Conservation (phyloP, 1,140 invertebrate species). For the Penaeus vannamei region DNA sequence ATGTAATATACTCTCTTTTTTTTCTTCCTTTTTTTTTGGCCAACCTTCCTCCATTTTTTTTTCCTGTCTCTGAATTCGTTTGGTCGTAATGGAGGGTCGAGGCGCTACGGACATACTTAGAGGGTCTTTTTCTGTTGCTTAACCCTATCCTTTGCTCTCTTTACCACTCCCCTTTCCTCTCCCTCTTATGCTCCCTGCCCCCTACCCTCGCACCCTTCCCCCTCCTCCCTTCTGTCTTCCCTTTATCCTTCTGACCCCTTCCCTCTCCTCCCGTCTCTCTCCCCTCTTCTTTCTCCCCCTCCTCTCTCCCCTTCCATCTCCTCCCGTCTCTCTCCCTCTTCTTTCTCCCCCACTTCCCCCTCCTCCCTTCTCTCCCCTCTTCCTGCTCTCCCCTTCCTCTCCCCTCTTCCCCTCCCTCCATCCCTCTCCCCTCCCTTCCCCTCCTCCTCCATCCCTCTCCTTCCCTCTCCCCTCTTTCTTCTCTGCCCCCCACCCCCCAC, state of each 20-base stretch:
- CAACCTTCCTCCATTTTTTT: too few species aligned
- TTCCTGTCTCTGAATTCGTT: too few species aligned
- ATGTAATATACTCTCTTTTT: too few species aligned
- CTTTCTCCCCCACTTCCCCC: conserved; percentile 7
- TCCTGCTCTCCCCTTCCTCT: neutral
- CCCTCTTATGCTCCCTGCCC: neutral
- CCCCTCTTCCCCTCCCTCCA: neutral
- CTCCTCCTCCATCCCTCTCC: neutral
- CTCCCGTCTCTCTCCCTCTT: neutral
- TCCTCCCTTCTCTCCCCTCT: neutral
- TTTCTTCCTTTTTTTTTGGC: too few species aligned
- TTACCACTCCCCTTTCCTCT: neutral
- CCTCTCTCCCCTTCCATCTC: neutral
- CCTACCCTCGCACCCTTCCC: neutral
- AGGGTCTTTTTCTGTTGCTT: neutral
- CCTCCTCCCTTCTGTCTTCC: neutral
- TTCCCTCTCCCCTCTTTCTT: neutral
- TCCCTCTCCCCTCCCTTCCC: neutral
- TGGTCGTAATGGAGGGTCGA: too few species aligned
- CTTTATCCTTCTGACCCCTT: neutral
- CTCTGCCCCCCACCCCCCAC: neutral
- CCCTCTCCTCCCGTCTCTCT: neutral
- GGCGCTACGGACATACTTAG: too few species aligned
- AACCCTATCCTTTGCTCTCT: conserved; percentile 4
- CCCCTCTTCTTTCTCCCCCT: neutral